phyloP scores from a whole-genome alignment of 2,797 vertebrate species.

The Eutrigla gurnardus region DNA sequence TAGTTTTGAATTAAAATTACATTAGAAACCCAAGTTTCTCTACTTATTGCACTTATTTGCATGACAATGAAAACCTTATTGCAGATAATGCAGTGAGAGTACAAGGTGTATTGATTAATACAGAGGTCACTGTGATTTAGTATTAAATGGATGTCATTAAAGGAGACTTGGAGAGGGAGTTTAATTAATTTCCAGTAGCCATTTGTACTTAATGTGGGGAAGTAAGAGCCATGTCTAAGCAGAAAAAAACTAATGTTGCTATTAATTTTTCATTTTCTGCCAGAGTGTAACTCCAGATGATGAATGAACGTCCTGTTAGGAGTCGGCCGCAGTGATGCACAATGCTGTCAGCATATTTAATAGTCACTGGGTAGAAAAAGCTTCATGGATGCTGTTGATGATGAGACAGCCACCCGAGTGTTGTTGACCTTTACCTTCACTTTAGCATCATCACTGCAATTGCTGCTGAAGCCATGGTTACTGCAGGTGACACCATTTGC shows the following conservation, averaged over 20 bases:
- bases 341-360: slow-evolving; percentile 14
- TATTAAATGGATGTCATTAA: slow-evolving; percentile 6
- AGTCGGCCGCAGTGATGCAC: slow-evolving; percentile 14
- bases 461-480: neutral
- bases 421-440: slow-evolving; percentile 22
- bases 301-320: neutral
- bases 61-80: slow-evolving; percentile 1
- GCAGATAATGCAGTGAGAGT: neutral
- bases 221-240: neutral
- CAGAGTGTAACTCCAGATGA: slow-evolving; percentile 14
- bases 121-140: slow-evolving; percentile 10
- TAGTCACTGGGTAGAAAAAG: slow-evolving; percentile 10
- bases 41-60: slow-evolving; percentile 16
- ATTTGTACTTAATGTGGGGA: slow-evolving; percentile 2
- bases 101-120: slow-evolving; percentile 16
- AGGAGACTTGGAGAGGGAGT: neutral
- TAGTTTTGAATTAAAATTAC: neutral
- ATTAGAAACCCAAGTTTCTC: neutral
- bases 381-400: slow-evolving; percentile 12
- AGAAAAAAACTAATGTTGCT: slow-evolving; percentile 10
- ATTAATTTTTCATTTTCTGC: slow-evolving; percentile 16
- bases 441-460: slow-evolving; percentile 11
- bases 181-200: slow-evolving; percentile 14
- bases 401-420: neutral
- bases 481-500: neutral